Percentiles rank a stretch among this genome's conserved stretches.
phyloP scores from a whole-genome alignment of 1,140 invertebrate genomes.

The Stegodyphus dumicola region DNA sequence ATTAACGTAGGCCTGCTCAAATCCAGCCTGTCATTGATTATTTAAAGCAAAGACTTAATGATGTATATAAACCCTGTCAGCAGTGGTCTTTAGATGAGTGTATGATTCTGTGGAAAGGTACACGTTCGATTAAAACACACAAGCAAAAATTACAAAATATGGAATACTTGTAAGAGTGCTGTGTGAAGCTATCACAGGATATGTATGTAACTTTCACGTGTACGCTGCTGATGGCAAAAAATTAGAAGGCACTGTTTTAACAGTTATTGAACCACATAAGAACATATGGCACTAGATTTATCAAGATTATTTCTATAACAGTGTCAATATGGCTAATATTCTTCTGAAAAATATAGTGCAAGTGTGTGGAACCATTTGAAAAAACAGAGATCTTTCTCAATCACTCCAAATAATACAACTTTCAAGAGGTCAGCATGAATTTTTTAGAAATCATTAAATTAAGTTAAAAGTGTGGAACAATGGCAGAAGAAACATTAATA shows the following conservation, averaged over 20 bases:
- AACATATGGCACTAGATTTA: not conserved
- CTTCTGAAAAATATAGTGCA: no score
- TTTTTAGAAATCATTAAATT: not conserved
- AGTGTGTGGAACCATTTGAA: no score
- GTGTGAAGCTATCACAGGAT: slow-evolving; percentile 10
- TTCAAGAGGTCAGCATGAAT: not conserved
- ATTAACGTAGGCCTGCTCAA: not conserved
- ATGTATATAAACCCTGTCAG: not conserved
- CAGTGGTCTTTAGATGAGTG: slow-evolving; percentile 1
- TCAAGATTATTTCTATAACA: no score
- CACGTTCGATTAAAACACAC: not conserved
- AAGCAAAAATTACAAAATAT: slow-evolving; percentile 34
- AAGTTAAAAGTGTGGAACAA: slow-evolving; percentile 8
- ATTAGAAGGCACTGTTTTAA: not conserved
- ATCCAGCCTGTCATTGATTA: slow-evolving; percentile 12
- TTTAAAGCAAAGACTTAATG: not conserved
- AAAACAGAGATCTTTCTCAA: no score
- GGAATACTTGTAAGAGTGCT: slow-evolving; percentile 23
- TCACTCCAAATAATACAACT: no score
- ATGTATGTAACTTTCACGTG: slow-evolving; percentile 11
- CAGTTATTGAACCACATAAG: not conserved
- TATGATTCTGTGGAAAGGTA: slow-evolving; percentile 19
- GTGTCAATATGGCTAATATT: no score
- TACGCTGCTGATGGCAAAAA: slow-evolving; percentile 18
- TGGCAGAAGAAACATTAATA: not conserved